These are phyloP conservation scores for Hydropsyche betteni DNA, from an alignment of 2,888 invertebrate species.

Conservation along the genomic window DNA sequence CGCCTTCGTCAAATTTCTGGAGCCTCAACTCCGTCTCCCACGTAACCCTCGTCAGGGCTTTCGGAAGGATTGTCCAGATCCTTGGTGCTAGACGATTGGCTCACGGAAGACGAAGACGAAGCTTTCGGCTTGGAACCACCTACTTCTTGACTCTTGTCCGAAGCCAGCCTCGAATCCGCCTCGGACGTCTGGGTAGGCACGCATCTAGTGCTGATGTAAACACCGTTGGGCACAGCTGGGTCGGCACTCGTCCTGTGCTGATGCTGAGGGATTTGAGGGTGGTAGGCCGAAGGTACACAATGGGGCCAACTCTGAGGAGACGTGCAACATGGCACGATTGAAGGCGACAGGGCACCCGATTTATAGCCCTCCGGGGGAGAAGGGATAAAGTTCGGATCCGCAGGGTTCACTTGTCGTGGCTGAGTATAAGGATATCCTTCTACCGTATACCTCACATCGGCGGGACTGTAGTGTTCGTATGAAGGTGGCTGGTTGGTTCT, in stretches of 20 bases:
- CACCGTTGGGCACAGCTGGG: conserved; percentile 47
- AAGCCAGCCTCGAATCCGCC: conserved; percentile 61
- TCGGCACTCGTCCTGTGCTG: conserved; percentile 47
- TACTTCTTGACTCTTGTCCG: conserved; percentile 58
- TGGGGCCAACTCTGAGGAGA: conserved; percentile 64
- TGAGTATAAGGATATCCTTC: conserved; percentile 79
- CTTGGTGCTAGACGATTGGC: conserved; percentile 64
- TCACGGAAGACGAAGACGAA: conserved; percentile 52
- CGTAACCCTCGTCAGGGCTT: conserved; percentile 89
- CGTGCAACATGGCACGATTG: conserved; percentile 65
- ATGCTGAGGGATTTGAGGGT: conserved; percentile 54
- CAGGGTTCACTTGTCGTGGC: conserved; percentile 64
- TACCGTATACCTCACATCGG: conserved; percentile 77
- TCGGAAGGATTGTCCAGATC: conserved; percentile 71
- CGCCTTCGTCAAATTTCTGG: conserved; percentile 72
- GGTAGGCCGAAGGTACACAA: conserved; percentile 64
- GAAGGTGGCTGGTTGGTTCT: conserved; percentile 61
- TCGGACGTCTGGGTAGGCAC: conserved; percentile 70
- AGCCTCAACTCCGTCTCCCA: conserved; percentile 75
- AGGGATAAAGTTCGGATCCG: conserved; percentile 69
- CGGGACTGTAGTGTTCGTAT: conserved; percentile 63
- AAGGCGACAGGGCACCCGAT: conserved; percentile 66
- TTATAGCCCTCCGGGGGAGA: conserved; percentile 78
- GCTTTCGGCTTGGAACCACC: conserved; percentile 59
- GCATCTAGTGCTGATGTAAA: conserved; percentile 65